These are phyloP conservation scores for Sarcophaga variegata DNA, from an alignment of 2,888 invertebrate species.

Conservation along the genomic window DNA sequence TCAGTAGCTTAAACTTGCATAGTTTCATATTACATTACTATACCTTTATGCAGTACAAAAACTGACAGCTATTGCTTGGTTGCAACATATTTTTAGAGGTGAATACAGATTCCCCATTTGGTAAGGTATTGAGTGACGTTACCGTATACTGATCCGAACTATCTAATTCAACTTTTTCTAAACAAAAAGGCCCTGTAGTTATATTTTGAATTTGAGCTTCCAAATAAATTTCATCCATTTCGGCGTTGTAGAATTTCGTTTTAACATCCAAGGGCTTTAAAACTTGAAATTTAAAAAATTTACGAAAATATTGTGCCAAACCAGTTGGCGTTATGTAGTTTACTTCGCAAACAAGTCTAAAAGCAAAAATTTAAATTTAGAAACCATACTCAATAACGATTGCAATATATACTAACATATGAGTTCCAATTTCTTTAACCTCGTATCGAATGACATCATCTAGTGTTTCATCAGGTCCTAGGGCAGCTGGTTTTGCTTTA, in stretches of 20 bases:
- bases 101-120: conserved; percentile 88
- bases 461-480: conserved; percentile 91
- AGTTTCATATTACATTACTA: neutral
- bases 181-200: conserved; percentile 94
- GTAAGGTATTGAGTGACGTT: conserved; percentile 87
- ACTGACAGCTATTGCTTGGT: conserved; percentile 95
- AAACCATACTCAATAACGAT: neutral
- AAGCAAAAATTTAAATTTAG: neutral
- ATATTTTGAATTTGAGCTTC: conserved; percentile 95
- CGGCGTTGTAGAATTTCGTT: conserved; percentile 98
- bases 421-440: conserved; percentile 99
- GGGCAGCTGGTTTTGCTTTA: conserved; percentile 84
- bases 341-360: conserved; percentile 96
- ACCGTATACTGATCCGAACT: conserved; percentile 94
- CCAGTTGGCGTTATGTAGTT: conserved; percentile 91
- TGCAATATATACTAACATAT: conserved; percentile 87
- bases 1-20: neutral
- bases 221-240: conserved; percentile 88
- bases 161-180: conserved; percentile 97
- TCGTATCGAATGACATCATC: conserved; percentile 99
- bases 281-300: conserved; percentile 99
- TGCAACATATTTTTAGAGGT: conserved; percentile 91
- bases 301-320: conserved; percentile 92
- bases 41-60: conserved; percentile 92
- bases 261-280: conserved; percentile 98